Percentiles rank a stretch among this genome's conserved stretches.
Conservation (phyloP, 2,113 vertebrate genomes). For the Bostrychus sinensis region DNA sequence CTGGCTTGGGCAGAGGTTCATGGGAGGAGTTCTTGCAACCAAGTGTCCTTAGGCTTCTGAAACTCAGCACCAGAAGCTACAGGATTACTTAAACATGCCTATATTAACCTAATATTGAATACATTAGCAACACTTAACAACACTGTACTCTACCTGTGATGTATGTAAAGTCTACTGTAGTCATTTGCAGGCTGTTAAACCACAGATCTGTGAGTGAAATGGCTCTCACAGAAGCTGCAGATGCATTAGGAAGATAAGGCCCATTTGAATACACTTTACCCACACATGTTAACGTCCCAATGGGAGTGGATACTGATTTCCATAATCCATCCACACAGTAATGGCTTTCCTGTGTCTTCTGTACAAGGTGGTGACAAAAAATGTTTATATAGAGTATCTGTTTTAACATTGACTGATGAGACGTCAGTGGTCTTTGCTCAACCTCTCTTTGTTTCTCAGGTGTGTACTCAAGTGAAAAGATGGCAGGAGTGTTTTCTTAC, state of each 20-base stretch:
- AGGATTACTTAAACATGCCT: too few relatives aligned
- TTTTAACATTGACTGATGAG: neutral
- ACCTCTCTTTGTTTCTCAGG: slow-evolving; percentile 44
- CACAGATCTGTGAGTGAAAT: neutral
- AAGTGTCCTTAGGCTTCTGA: too few relatives aligned
- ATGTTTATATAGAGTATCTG: neutral
- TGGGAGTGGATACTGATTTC: slow-evolving; percentile 32
- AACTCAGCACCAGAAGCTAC: too few relatives aligned
- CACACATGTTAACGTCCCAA: neutral
- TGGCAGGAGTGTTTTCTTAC: slow-evolving; percentile 87
- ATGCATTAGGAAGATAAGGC: neutral
- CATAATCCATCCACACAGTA: slow-evolving; percentile 30
- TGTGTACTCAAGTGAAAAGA: slow-evolving; percentile 64
- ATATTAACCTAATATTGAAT: too few relatives aligned
- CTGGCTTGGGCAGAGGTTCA: too few relatives aligned
- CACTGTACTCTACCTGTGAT: too few relatives aligned
- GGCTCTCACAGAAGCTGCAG: neutral
- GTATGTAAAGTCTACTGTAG: neutral
- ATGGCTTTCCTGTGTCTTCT: neutral
- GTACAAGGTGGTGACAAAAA: too few relatives aligned
- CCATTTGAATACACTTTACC: slow-evolving; percentile 39
- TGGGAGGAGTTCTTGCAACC: too few relatives aligned
- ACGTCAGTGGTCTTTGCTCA: neutral
- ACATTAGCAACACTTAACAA: too few relatives aligned
- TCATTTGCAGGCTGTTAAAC: neutral